Conservation (phyloP, 2,888 invertebrate genomes). For the Corbicula japonica region DNA sequence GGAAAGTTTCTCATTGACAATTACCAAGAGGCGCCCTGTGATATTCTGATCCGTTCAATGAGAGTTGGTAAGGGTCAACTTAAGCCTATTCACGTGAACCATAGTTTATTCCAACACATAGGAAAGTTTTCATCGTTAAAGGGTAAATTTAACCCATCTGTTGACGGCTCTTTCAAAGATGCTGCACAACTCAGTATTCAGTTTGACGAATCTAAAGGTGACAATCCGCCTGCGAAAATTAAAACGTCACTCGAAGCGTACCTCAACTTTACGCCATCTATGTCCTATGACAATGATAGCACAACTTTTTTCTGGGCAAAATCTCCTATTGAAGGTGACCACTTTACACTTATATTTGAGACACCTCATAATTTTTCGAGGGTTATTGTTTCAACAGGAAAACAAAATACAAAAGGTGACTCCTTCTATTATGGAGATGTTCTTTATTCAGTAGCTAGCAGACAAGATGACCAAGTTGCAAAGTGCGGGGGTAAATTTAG, state of each 20-base stretch:
- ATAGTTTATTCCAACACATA: constrained; percentile 67
- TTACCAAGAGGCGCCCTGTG: constrained; percentile 69
- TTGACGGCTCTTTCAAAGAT: constrained; percentile 56
- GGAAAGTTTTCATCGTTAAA: constrained; percentile 64
- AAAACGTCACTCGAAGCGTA: constrained; percentile 78
- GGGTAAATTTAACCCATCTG: constrained; percentile 62
- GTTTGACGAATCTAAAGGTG: constrained; percentile 26
- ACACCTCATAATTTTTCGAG: constrained; percentile 47
- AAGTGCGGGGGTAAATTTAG: constrained; percentile 1
- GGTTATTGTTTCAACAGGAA: constrained; percentile 62
- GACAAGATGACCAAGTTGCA: background rate
- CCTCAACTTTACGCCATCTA: constrained; percentile 73
- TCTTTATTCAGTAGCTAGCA: background rate
- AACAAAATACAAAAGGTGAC: constrained; percentile 32
- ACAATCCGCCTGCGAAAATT: constrained; percentile 84
- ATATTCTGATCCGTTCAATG: constrained; percentile 64
- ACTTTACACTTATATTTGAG: constrained; percentile 58
- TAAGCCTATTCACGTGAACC: constrained; percentile 38
- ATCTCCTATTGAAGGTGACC: constrained; percentile 42
- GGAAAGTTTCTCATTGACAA: constrained; percentile 81
- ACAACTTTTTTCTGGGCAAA: constrained; percentile 60
- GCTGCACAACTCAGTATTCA: constrained; percentile 11
- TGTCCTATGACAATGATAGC: constrained; percentile 76
- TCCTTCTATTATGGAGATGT: constrained; percentile 9
- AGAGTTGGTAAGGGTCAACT: constrained; percentile 60